Conservation (phyloP, 2,797 vertebrate species). For the Hydrophis major region DNA sequence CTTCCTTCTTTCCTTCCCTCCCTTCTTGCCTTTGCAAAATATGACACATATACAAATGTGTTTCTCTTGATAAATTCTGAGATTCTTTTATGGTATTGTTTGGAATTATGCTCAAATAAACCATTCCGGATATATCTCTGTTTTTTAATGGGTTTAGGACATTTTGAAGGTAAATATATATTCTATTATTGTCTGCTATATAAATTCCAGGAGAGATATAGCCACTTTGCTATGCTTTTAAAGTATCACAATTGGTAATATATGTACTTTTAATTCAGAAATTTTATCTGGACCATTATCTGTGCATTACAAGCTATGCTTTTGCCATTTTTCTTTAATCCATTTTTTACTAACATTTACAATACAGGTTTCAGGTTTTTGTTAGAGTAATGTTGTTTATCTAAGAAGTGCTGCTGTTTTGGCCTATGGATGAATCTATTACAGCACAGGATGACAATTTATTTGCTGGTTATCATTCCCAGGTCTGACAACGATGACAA, state of each 20-base stretch:
- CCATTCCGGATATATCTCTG: background rate
- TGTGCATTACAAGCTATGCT: background rate
- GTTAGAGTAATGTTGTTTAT: background rate
- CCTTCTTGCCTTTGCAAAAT: background rate
- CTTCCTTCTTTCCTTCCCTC: background rate
- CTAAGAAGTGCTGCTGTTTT: background rate
- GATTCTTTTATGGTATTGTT: background rate
- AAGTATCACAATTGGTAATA: background rate
- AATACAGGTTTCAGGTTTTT: conserved; percentile 14
- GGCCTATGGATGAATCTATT: background rate
- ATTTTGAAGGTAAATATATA: conserved; percentile 9
- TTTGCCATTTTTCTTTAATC: background rate
- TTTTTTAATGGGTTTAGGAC: background rate
- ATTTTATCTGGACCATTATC: conserved; percentile 15
- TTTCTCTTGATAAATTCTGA: background rate
- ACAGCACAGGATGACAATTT: background rate
- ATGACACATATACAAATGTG: background rate
- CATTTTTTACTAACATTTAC: background rate
- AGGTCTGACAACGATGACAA: background rate
- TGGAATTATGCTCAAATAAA: background rate
- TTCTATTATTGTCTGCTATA: background rate
- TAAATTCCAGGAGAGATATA: conserved; percentile 9
- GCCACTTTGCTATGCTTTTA: conserved; percentile 1
- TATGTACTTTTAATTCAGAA: background rate
- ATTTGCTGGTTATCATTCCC: background rate